These are phyloP conservation scores for Rhinichthys osculus DNA, from an alignment of 2,797 vertebrate genomes.

Conservation along the genomic window DNA sequence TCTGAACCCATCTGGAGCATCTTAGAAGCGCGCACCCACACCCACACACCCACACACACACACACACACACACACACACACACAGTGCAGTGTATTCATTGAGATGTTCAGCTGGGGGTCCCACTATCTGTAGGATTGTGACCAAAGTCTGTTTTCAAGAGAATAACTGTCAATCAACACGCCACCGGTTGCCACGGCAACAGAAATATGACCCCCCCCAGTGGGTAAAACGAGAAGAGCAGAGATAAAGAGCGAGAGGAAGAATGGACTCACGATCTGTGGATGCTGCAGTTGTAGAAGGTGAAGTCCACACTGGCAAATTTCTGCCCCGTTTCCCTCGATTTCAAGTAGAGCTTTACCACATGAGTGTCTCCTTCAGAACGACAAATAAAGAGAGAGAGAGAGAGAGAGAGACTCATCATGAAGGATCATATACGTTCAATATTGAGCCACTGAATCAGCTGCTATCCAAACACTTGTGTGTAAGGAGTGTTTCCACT, in stretches of 20 bases:
- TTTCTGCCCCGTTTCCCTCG: slow-evolving; percentile 95
- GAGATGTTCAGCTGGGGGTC: slow-evolving; percentile 31
- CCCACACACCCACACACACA: slow-evolving; percentile 20
- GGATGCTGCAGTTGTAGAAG: slow-evolving; percentile 99
- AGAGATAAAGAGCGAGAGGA: slow-evolving; percentile 34
- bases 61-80: slow-evolving; percentile 4
- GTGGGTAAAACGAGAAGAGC: slow-evolving; percentile 41
- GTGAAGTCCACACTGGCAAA: slow-evolving; percentile 95
- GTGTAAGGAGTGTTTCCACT: background rate
- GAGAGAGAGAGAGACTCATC: background rate
- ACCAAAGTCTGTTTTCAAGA: slow-evolving; percentile 26
- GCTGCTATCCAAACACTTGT: background rate
- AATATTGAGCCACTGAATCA: background rate
- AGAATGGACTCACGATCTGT: slow-evolving; percentile 90
- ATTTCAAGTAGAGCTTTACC: slow-evolving; percentile 95
- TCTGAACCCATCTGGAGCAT: slow-evolving; percentile 60
- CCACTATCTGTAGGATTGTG: slow-evolving; percentile 32
- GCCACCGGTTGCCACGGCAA: slow-evolving; percentile 53
- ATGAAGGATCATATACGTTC: background rate
- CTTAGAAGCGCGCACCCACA: slow-evolving; percentile 32
- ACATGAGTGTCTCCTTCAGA: slow-evolving; percentile 90
- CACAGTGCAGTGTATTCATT: slow-evolving; percentile 18
- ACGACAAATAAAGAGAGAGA: background rate
- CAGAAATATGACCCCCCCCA: slow-evolving; percentile 48
- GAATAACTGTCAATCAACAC: slow-evolving; percentile 59